phyloP scores from a whole-genome alignment of 2,888 invertebrate species.

The Muscina levida region DNA sequence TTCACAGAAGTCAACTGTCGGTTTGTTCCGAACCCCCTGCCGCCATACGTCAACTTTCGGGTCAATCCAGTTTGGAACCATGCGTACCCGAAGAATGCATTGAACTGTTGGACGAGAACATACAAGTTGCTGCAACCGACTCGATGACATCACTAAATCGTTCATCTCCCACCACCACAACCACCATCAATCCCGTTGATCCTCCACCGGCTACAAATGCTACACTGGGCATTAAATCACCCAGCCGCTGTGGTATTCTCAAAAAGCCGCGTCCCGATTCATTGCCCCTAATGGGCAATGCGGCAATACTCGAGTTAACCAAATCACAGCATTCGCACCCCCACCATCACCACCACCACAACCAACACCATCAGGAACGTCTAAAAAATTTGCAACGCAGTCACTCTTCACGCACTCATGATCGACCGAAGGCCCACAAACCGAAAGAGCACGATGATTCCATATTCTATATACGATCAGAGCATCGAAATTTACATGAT shows the following conservation, averaged over 20 bases:
- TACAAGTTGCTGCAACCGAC: not conserved
- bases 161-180: conserved; percentile 42
- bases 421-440: conserved; percentile 76
- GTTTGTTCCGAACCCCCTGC: conserved; percentile 79
- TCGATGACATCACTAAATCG: conserved; percentile 3
- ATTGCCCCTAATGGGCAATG: conserved; percentile 70
- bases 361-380: conserved; percentile 50
- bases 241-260: conserved; percentile 56
- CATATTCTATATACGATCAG: conserved; percentile 74
- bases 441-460: conserved; percentile 77
- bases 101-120: conserved; percentile 67
- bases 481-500: conserved; percentile 69
- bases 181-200: conserved; percentile 52
- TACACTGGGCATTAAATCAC: conserved; percentile 46
- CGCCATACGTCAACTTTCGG: conserved; percentile 76
- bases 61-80: conserved; percentile 79
- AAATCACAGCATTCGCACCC: no score
- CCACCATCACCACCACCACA: no score
- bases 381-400: conserved; percentile 71
- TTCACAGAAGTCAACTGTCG: conserved; percentile 76
- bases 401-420: conserved; percentile 78
- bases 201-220: conserved; percentile 30
- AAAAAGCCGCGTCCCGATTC: conserved; percentile 77
- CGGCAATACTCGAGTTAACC: conserved; percentile 51
- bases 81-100: conserved; percentile 77